Conservation (phyloP, 2,113 vertebrate genomes). For the Daboia siamensis region DNA sequence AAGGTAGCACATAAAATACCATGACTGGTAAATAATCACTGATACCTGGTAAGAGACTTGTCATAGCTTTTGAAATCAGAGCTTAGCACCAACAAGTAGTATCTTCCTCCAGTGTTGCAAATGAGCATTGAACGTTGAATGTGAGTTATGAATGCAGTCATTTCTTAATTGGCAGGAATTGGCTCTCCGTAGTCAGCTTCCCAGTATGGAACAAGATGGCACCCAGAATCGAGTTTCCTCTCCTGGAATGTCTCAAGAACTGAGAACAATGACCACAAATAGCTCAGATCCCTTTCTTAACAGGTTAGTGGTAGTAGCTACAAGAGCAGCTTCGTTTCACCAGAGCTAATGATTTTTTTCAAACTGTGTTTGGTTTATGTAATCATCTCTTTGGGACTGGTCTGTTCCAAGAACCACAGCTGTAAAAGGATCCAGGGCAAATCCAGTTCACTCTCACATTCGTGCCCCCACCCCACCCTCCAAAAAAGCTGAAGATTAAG, state of each 20-base stretch:
- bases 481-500: slow-evolving; percentile 52
- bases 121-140: background rate
- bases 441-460: slow-evolving; percentile 24
- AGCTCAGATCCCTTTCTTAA: slow-evolving; percentile 99
- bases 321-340: background rate
- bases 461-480: no score
- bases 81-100: background rate
- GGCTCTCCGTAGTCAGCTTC: slow-evolving; percentile 92
- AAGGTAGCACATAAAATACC: background rate
- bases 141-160: slow-evolving; percentile 32
- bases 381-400: slow-evolving; percentile 65
- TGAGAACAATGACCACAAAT: slow-evolving; percentile 97
- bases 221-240: slow-evolving; percentile 90
- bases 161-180: slow-evolving; percentile 80
- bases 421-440: slow-evolving; percentile 66
- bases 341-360: slow-evolving; percentile 41
- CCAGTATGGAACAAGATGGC: slow-evolving; percentile 93
- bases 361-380: slow-evolving; percentile 55
- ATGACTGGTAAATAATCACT: background rate
- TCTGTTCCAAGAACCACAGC: slow-evolving; percentile 58
- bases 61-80: background rate
- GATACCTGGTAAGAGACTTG: background rate
- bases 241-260: slow-evolving; percentile 91
- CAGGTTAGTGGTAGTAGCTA: slow-evolving; percentile 78
- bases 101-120: background rate